A percentile compares a stretch with the other conserved stretches of the same genome.
Evolutionary conservation across 2,113 vertebrate genomes (phyloP).

Genomic region (Rhabdomys dilectus): DNA sequence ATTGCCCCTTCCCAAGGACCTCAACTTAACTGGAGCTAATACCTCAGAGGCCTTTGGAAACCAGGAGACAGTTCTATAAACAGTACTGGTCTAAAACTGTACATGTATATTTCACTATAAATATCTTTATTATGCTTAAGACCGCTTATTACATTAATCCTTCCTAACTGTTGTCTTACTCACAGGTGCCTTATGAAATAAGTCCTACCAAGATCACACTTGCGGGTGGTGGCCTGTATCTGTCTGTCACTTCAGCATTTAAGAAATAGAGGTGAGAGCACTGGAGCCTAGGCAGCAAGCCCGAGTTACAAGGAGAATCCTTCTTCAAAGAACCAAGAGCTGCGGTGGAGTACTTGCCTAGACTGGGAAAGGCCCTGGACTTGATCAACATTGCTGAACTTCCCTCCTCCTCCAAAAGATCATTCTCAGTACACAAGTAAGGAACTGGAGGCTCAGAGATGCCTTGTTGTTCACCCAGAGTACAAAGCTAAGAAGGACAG

Average conservation of each 20-base stretch:
- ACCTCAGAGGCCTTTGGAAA: background rate
- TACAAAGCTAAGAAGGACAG: background rate
- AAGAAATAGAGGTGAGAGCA: background rate
- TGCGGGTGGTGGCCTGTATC: background rate
- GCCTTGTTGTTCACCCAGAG: background rate
- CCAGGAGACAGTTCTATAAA: background rate
- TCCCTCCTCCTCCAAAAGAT: background rate
- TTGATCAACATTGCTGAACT: background rate
- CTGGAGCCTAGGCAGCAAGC: background rate
- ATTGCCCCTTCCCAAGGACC: background rate
- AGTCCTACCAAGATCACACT: too few species aligned
- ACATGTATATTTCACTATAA: background rate
- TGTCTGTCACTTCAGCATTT: background rate
- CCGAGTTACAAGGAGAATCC: background rate
- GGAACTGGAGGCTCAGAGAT: background rate
- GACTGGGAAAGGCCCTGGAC: background rate
- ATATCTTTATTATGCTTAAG: background rate
- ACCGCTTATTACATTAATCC: background rate
- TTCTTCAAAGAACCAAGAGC: background rate
- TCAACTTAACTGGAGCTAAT: too few species aligned
- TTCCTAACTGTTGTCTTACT: background rate
- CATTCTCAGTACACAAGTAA: background rate
- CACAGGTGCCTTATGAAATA: background rate
- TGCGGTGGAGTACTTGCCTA: background rate
- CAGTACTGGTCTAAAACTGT: background rate